Conservation (phyloP, 2,797 vertebrate species). For the Gorsachius magnificus region DNA sequence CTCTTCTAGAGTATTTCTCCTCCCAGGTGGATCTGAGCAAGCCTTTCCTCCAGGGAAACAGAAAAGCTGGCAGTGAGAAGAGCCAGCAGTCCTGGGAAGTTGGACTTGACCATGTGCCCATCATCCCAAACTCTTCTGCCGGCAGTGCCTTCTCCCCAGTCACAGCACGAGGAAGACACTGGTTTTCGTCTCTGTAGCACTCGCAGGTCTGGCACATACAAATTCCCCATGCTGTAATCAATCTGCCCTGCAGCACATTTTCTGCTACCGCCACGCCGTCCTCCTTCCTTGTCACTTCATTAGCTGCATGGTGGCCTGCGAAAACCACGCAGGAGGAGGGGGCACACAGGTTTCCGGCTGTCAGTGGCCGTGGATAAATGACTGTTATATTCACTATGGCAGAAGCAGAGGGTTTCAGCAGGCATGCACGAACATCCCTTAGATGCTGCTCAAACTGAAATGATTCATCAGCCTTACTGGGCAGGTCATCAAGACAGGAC, state of each 20-base stretch:
- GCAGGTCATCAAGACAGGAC: neutral
- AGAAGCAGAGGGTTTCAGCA: neutral
- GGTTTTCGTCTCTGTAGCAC: neutral
- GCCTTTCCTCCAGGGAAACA: neutral
- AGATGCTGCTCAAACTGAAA: neutral
- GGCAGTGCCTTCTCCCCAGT: neutral
- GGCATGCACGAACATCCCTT: neutral
- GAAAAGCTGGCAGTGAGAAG: neutral
- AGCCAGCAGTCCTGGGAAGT: neutral
- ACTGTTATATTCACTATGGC: neutral
- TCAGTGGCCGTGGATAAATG: neutral
- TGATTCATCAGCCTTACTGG: neutral
- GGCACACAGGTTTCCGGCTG: neutral
- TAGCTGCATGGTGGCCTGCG: neutral
- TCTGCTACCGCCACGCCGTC: neutral
- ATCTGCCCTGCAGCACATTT: neutral
- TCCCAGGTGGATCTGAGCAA: neutral
- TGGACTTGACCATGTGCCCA: neutral
- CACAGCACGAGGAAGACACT: neutral
- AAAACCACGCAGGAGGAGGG: neutral
- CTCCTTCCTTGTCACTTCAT: constrained; percentile 1
- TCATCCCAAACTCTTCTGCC: neutral
- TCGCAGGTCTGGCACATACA: neutral
- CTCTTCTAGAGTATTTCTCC: neutral
- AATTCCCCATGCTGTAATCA: neutral